Percentiles rank a stretch among this genome's conserved stretches.
Evolutionary conservation across 2,888 invertebrate species (phyloP).

Genomic region (Cheilosia urbana): DNA sequence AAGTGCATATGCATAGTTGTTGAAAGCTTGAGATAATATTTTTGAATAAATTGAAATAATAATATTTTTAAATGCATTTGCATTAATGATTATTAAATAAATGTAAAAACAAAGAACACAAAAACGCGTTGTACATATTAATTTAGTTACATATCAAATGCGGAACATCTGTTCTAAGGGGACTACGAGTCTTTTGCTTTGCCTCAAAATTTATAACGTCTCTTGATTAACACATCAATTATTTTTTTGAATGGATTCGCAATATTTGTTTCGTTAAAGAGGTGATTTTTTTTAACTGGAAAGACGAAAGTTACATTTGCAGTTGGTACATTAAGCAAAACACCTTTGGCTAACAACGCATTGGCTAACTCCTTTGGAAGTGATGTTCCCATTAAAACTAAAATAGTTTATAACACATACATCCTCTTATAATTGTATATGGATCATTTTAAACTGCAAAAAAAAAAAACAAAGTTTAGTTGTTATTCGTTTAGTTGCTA

Average conservation of each 20-base stretch:
- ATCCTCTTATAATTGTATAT: slow-evolving; percentile 28
- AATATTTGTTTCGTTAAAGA: background rate
- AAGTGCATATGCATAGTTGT: slow-evolving; percentile 66
- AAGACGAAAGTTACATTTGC: background rate
- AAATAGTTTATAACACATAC: slow-evolving; percentile 18
- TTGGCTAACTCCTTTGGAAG: background rate
- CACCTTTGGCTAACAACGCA: no score
- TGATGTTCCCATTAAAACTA: background rate
- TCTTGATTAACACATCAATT: background rate
- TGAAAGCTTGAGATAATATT: slow-evolving; percentile 69
- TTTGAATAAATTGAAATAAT: slow-evolving; percentile 42
- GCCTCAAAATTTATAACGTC: background rate
- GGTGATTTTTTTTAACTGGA: background rate
- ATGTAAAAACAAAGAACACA: slow-evolving; percentile 38
- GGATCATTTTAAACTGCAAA: slow-evolving; percentile 44
- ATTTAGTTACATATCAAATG: slow-evolving; percentile 68
- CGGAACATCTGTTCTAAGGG: slow-evolving; percentile 4
- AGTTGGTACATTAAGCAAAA: no score
- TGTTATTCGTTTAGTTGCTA: slow-evolving; percentile 54
- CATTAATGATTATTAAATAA: slow-evolving; percentile 50
- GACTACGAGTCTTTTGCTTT: background rate
- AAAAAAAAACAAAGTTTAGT: slow-evolving; percentile 63
- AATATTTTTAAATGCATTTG: slow-evolving; percentile 63
- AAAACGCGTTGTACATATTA: slow-evolving; percentile 60
- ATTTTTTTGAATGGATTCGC: background rate